These are phyloP conservation scores for Platyura marginata DNA, from an alignment of 1,140 invertebrate genomes.

Conservation along the genomic window DNA sequence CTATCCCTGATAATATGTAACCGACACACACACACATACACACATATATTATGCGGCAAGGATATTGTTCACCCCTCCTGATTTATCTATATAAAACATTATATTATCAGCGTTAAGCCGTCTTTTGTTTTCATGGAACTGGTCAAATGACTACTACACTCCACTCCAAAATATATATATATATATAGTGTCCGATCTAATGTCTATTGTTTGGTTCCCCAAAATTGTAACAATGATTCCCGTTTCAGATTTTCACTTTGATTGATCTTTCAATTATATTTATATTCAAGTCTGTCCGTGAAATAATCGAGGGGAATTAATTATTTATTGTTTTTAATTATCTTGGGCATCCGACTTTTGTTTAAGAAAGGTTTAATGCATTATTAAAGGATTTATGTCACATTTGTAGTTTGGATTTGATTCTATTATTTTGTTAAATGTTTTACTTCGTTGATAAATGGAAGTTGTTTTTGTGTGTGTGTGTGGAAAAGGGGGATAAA, in stretches of 20 bases:
- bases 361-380: too few species aligned
- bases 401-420: too few species aligned
- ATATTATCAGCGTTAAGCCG: not conserved
- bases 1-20: not conserved
- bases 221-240: not conserved
- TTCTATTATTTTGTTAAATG: too few species aligned
- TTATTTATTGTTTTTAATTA: not conserved
- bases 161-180: too few species aligned
- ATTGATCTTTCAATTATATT: not conserved
- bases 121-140: not conserved
- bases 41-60: not conserved
- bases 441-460: too few species aligned
- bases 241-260: not conserved
- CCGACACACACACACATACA: not conserved
- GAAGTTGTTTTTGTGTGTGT: too few species aligned
- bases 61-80: not conserved
- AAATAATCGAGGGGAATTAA: not conserved
- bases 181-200: not conserved
- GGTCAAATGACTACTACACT: not conserved
- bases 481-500: too few species aligned
- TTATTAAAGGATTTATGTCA: too few species aligned
- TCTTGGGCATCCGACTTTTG: too few species aligned
- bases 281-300: not conserved
- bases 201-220: not conserved
- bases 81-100: not conserved